These are phyloP conservation scores for Mythimna impura DNA, from an alignment of 2,888 invertebrate genomes.

Conservation along the genomic window DNA sequence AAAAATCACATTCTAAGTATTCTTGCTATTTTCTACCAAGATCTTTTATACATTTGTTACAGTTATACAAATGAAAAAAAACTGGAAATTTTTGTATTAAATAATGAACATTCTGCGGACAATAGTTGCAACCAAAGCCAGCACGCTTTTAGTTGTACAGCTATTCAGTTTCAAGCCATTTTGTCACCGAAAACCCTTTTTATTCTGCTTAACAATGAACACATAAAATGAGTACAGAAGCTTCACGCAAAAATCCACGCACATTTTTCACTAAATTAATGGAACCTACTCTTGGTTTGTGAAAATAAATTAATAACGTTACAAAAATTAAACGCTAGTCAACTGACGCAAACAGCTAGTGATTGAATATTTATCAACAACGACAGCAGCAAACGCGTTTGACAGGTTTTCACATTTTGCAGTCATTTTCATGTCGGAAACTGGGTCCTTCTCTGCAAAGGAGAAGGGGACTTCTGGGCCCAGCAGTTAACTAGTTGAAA, in stretches of 20 bases:
- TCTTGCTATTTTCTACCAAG: too few relatives aligned
- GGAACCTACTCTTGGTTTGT: too few relatives aligned
- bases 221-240: conserved; percentile 10
- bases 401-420: too few relatives aligned
- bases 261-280: too few relatives aligned
- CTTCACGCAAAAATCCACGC: background rate
- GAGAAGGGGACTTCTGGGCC: too few relatives aligned
- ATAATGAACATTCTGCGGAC: conserved; percentile 15
- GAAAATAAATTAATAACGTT: too few relatives aligned
- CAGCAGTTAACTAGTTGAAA: too few relatives aligned
- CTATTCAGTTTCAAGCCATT: conserved; percentile 37
- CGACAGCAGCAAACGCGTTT: background rate
- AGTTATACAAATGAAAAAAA: conserved; percentile 12
- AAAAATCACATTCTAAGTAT: too few relatives aligned
- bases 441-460: background rate
- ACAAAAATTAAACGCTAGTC: background rate
- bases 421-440: background rate
- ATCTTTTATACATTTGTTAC: background rate
- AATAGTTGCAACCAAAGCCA: conserved; percentile 12
- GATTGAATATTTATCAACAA: background rate
- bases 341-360: background rate
- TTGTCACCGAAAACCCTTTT: conserved; percentile 38
- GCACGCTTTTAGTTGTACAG: conserved; percentile 21
- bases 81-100: conserved; percentile 17
- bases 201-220: background rate